Percentiles rank a stretch among this genome's conserved stretches.
Evolutionary conservation across 2,888 invertebrate species (phyloP).

Genomic region (Periphyllus acericola): DNA sequence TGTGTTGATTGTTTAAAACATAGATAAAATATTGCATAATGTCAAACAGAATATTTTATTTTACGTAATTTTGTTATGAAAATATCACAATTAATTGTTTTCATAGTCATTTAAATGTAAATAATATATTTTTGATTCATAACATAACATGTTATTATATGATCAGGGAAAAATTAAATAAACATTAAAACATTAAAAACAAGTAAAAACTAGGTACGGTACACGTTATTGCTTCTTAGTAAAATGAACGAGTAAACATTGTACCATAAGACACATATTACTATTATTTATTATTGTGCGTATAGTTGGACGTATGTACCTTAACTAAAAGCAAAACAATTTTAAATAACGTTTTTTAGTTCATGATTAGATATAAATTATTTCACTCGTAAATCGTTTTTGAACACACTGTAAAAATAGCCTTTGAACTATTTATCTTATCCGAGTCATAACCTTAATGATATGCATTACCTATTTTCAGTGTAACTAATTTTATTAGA

Average conservation of each 20-base stretch:
- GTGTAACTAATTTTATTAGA: neutral
- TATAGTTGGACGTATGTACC: neutral
- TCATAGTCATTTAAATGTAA: neutral
- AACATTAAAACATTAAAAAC: neutral
- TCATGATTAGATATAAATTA: neutral
- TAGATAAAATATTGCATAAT: neutral
- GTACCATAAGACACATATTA: neutral
- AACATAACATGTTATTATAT: neutral
- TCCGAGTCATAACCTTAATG: neutral
- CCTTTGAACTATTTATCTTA: constrained; percentile 50
- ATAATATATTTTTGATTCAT: neutral
- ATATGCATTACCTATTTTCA: no score
- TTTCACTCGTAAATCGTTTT: neutral
- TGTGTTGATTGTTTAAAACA: neutral
- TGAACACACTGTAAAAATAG: constrained; percentile 41
- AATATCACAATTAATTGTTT: neutral
- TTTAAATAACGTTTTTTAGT: neutral
- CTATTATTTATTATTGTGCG: neutral
- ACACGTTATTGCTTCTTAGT: neutral
- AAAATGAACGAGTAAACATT: neutral
- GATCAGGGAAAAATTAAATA: neutral
- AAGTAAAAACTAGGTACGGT: no score
- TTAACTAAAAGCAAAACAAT: neutral
- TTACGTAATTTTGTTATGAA: neutral
- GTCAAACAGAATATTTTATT: neutral